Evolutionary conservation across 2,797 vertebrate genomes (phyloP).

Genomic region (Varecia variegata): DNA sequence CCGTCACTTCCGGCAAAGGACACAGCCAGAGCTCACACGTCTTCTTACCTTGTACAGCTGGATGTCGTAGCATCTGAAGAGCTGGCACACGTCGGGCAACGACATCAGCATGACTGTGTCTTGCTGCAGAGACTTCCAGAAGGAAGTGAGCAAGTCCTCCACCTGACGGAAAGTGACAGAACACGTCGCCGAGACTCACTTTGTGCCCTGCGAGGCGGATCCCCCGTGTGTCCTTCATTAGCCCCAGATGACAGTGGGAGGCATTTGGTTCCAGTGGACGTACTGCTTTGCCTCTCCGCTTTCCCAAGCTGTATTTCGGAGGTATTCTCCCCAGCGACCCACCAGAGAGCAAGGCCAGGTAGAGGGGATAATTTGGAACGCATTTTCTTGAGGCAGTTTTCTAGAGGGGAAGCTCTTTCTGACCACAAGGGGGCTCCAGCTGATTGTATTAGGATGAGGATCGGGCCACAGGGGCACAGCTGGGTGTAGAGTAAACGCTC

Average conservation of each 20-base stretch:
- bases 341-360: neutral
- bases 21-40: neutral
- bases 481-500: neutral
- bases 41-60: slow-evolving; percentile 82
- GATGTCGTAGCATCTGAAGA: slow-evolving; percentile 77
- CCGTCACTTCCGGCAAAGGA: neutral
- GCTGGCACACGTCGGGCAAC: slow-evolving; percentile 79
- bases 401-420: neutral
- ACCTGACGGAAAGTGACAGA: slow-evolving; percentile 69
- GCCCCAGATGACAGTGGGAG: neutral
- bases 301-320: neutral
- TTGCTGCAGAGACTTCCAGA: slow-evolving; percentile 82
- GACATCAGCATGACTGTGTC: slow-evolving; percentile 77
- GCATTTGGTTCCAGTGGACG: neutral
- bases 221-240: neutral
- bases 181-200: neutral
- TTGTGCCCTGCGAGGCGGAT: neutral
- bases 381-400: neutral
- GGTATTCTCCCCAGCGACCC: neutral
- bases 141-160: slow-evolving; percentile 75
- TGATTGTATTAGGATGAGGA: neutral
- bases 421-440: slow-evolving; percentile 59
- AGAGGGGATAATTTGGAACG: neutral
- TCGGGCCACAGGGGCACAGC: neutral
- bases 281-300: neutral